Evolutionary conservation across 2,797 vertebrate species (phyloP).

Genomic region (Macropus fuliginosus): DNA sequence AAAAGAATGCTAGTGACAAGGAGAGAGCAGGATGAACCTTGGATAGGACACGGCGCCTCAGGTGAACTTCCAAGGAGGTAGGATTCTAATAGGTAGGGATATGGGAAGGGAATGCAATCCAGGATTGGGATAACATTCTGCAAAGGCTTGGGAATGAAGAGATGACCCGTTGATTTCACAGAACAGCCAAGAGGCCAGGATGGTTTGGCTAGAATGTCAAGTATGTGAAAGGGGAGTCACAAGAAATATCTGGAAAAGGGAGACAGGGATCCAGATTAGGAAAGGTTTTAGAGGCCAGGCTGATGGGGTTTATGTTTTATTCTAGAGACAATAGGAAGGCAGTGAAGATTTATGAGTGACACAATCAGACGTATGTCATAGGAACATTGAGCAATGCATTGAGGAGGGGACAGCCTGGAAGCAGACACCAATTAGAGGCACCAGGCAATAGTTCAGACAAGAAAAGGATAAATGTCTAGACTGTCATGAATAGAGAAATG

Average conservation of each 20-base stretch:
- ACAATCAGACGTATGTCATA: not conserved
- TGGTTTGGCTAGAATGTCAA: not conserved
- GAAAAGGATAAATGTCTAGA: not conserved
- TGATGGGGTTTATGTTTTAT: not conserved
- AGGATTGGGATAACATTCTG: not conserved
- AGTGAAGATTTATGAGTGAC: not conserved
- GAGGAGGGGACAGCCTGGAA: not conserved
- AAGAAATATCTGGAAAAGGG: not conserved
- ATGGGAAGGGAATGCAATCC: not conserved
- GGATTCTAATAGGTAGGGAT: not conserved
- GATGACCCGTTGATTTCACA: not conserved
- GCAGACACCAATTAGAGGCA: not conserved
- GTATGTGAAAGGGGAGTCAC: not conserved
- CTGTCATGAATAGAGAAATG: not conserved
- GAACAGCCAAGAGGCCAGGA: not conserved
- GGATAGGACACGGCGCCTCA: not conserved
- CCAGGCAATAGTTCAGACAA: not conserved
- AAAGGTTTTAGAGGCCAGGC: not conserved
- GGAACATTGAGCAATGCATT: not conserved
- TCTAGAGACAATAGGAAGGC: not conserved
- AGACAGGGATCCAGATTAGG: not conserved
- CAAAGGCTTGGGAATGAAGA: not conserved
- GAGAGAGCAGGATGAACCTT: not conserved
- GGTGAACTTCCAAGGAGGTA: not conserved
- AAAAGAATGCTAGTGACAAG: not conserved